Evolutionary conservation across 2,113 vertebrate species (phyloP).

Genomic region (Tricholaema leucomelas): DNA sequence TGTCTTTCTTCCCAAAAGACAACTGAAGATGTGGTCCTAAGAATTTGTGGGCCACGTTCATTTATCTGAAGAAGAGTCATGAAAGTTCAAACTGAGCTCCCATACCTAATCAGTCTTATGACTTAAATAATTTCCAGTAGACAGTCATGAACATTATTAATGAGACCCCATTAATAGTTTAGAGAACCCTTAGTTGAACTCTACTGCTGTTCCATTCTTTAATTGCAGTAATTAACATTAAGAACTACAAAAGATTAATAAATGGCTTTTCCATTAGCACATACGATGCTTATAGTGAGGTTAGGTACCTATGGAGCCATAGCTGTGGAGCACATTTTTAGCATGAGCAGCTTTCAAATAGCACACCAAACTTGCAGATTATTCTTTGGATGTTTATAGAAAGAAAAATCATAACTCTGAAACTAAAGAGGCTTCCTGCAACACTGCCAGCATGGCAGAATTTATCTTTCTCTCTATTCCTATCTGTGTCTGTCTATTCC

Average conservation of each 20-base stretch:
- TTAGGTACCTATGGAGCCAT: not conserved
- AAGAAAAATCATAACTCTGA: not conserved
- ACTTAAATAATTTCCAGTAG: conserved; percentile 37
- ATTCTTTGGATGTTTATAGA: not conserved
- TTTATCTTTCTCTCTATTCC: not conserved
- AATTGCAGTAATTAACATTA: conserved; percentile 62
- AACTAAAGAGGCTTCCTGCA: not conserved
- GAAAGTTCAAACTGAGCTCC: conserved; percentile 17
- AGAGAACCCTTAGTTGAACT: conserved; percentile 57
- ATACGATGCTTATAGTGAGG: not conserved
- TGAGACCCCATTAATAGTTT: conserved; percentile 53
- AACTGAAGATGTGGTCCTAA: not conserved
- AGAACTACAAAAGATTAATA: conserved; percentile 37
- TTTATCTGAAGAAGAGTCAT: not conserved
- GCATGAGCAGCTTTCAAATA: not conserved
- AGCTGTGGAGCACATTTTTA: not conserved
- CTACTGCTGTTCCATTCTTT: conserved; percentile 54
- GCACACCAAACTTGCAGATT: not conserved
- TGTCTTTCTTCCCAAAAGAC: not conserved
- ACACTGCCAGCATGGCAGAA: not conserved
- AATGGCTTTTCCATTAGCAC: not conserved
- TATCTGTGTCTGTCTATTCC: too few species aligned
- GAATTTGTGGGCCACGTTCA: not conserved
- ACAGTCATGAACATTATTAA: conserved; percentile 37
- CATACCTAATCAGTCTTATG: not conserved